Base-by-base conservation (phyloP, 2,888 invertebrate genomes). In the Crocallis elinguaria region DNA sequence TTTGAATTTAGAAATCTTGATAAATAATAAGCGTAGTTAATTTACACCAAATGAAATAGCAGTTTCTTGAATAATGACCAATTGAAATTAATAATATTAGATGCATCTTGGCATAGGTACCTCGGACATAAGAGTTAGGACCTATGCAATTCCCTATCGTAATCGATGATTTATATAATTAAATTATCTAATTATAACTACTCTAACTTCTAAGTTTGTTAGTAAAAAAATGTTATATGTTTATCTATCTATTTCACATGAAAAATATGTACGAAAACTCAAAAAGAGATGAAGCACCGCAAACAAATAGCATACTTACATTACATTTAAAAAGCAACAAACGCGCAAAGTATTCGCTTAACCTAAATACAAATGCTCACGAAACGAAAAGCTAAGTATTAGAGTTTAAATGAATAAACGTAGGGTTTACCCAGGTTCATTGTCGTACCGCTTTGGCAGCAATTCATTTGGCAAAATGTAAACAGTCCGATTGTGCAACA, bases 381-480 rank as follows among this genome's bases (percentile, higher is more conserved):
- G n/a, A n/a, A n/a, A n/a, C n/a, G n/a, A 45, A 9, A 2, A 13
- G 5, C 23, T 29, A 19, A 23, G 3, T 25, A 13, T 16, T 9
- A 13, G 7, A n/a, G 13, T 19, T 38, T 42, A 55, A 51, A 43
- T 30, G 7, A 37, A 41, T 13, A 36, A 41, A 41, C 36, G 25
- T 21, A 43, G 52, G 49, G 39, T 71, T 81, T 88, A 90, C 89
- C 91, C 88, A 64, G 73, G 75, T 38, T 81, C 77, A 68, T 83
- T 81, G 63, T 77, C 84, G 69, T 91, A 90, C 66, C 90, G 82
- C 77, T 86, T 90, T 68, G 91, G 91, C 55, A 91, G 74, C 25
- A 91, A 72, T 72, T 91, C 91, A 56, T 90, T 90, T 67, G 91
- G 91, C 75, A 91, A 77, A 61, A 91, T 90, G 67, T 89, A 90